Percentiles rank a stretch among this genome's conserved stretches.
These are phyloP conservation scores for Argyrosomus regius DNA, from an alignment of 2,797 vertebrate genomes.

Conservation along the genomic window DNA sequence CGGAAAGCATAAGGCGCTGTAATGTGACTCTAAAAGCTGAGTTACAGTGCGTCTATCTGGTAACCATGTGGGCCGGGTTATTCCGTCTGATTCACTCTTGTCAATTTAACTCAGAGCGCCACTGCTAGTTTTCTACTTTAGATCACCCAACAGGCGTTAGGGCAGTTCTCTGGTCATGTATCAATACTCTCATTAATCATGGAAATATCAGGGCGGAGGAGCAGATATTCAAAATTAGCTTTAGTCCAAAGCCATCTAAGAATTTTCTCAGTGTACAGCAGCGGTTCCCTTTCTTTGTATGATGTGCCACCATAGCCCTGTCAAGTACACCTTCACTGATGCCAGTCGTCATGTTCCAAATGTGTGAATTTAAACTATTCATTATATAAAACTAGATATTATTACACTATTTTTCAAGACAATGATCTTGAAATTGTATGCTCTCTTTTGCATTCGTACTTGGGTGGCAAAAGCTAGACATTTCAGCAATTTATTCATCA, in stretches of 20 bases:
- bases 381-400: background rate
- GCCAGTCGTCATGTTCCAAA: background rate
- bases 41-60: conserved; percentile 57
- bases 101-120: conserved; percentile 51
- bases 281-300: background rate
- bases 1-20: conserved; percentile 65
- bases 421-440: too few species aligned
- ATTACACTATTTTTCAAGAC: background rate
- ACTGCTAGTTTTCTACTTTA: conserved; percentile 30
- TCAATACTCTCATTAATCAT: conserved; percentile 37
- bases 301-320: background rate
- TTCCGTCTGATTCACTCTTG: conserved; percentile 45
- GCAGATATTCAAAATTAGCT: background rate
- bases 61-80: conserved; percentile 53
- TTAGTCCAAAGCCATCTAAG: background rate
- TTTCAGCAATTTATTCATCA: too few species aligned
- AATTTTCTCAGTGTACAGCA: background rate
- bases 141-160: conserved; percentile 34
- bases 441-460: too few species aligned
- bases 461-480: too few species aligned
- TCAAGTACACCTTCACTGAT: background rate
- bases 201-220: background rate
- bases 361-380: background rate
- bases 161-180: conserved; percentile 30
- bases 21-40: conserved; percentile 77